Percentiles rank a stretch among this genome's conserved stretches.
Evolutionary conservation across 2,888 invertebrate species (phyloP).

Genomic region (Latheticus oryzae): DNA sequence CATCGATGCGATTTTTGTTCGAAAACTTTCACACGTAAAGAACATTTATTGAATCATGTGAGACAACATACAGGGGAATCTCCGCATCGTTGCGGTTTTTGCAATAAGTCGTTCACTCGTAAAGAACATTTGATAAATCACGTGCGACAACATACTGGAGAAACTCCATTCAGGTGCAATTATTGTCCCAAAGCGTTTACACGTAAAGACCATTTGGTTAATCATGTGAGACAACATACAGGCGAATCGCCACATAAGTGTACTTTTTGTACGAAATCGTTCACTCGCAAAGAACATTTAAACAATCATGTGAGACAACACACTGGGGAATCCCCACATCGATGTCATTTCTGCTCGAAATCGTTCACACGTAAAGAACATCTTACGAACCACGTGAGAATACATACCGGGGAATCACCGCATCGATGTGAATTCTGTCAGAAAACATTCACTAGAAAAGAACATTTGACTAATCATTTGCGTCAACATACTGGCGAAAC

Average conservation of each 20-base stretch:
- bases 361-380: conserved; percentile 89
- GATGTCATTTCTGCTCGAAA: conserved; percentile 86
- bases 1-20: conserved; percentile 84
- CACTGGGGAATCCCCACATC: conserved; percentile 88
- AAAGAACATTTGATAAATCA: conserved; percentile 89
- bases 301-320: conserved; percentile 89
- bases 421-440: conserved; percentile 83
- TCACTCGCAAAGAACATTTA: conserved; percentile 84
- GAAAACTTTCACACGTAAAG: conserved; percentile 82
- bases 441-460: conserved; percentile 83
- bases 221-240: conserved; percentile 77
- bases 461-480: conserved; percentile 87
- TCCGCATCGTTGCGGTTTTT: conserved; percentile 87
- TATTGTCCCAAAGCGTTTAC: conserved; percentile 89
- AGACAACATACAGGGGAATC: conserved; percentile 85
- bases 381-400: conserved; percentile 82
- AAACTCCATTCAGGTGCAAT: conserved; percentile 83
- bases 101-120: conserved; percentile 87
- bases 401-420: conserved; percentile 78
- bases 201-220: conserved; percentile 83
- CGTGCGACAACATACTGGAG: conserved; percentile 82
- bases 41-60: conserved; percentile 81
- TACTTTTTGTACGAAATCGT: conserved; percentile 81
- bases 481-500: conserved; percentile 90
- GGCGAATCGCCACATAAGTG: conserved; percentile 82